A percentile compares a stretch with the other conserved stretches of the same genome.
These are phyloP conservation scores for Eudasyphora cyanicolor DNA, from an alignment of 2,888 invertebrate genomes.

Conservation along the genomic window DNA sequence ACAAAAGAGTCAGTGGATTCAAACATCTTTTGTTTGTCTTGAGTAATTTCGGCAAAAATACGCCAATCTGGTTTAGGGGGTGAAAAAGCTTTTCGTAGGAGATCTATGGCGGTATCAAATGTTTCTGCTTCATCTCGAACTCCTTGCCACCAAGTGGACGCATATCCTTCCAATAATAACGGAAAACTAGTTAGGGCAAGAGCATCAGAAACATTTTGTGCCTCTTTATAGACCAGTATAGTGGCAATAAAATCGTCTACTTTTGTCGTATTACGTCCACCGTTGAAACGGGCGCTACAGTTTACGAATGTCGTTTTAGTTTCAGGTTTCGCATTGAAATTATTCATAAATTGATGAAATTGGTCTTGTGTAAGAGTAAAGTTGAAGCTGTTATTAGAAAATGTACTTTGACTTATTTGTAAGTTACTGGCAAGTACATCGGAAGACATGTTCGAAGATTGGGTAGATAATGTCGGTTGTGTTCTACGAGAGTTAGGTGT, in stretches of 20 bases:
- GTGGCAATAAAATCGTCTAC: constrained; percentile 51
- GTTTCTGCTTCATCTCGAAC: constrained; percentile 23
- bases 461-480: not conserved
- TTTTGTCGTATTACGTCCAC: constrained; percentile 36
- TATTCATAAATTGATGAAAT: not conserved
- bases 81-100: constrained; percentile 30
- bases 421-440: too few relatives aligned
- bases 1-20: constrained; percentile 44
- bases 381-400: not conserved
- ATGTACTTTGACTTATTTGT: too few relatives aligned
- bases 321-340: constrained; percentile 6
- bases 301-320: constrained; percentile 10
- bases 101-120: constrained; percentile 28
- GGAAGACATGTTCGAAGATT: not conserved
- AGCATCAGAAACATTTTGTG: constrained; percentile 5
- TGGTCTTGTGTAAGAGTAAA: constrained; percentile 23
- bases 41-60: constrained; percentile 37
- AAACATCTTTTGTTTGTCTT: constrained; percentile 33
- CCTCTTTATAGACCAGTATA: constrained; percentile 32
- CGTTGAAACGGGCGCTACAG: constrained; percentile 47
- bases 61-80: constrained; percentile 52
- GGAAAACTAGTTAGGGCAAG: constrained; percentile 47
- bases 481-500: not conserved
- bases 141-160: constrained; percentile 56
- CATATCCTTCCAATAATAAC: constrained; percentile 48